Percentiles rank a stretch among this genome's conserved stretches.
phyloP scores from a whole-genome alignment of 2,113 vertebrate species.

The Arvicanthis niloticus region DNA sequence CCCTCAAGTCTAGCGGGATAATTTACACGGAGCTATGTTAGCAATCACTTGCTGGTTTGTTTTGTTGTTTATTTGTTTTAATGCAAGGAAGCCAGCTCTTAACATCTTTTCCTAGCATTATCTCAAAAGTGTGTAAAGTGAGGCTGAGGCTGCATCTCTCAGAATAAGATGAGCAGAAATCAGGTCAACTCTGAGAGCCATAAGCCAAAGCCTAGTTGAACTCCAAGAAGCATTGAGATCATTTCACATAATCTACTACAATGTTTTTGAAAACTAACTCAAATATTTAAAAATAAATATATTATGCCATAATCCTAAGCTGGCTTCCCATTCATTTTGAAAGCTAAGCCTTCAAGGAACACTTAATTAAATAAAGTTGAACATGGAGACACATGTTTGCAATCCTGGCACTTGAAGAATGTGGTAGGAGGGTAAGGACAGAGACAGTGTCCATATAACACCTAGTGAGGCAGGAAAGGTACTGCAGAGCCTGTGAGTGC shows the following conservation, averaged over 20 bases:
- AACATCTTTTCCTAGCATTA: constrained; percentile 63
- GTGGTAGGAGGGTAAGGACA: background rate
- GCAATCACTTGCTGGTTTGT: constrained; percentile 60
- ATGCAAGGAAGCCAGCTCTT: constrained; percentile 46
- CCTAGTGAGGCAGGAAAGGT: background rate
- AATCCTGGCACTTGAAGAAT: background rate
- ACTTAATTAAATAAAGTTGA: background rate
- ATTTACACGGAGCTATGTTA: constrained; percentile 68
- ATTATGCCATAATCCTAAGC: background rate
- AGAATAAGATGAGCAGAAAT: constrained; percentile 45
- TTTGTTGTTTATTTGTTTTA: constrained; percentile 53
- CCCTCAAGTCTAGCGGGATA: constrained; percentile 59
- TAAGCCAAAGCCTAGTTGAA: constrained; percentile 60
- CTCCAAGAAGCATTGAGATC: constrained; percentile 6
- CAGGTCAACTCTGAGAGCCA: constrained; percentile 36
- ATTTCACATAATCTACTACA: background rate
- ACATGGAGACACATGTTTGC: background rate
- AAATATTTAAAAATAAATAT: constrained; percentile 6
- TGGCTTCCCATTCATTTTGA: background rate
- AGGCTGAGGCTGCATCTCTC: background rate
- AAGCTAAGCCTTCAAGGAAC: background rate
- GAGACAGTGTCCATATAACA: background rate
- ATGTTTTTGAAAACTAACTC: background rate
- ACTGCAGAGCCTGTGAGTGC: background rate
- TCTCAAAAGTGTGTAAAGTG: constrained; percentile 10